These are phyloP conservation scores for Rhamnusium bicolor DNA, from an alignment of 2,888 invertebrate species.

Conservation along the genomic window DNA sequence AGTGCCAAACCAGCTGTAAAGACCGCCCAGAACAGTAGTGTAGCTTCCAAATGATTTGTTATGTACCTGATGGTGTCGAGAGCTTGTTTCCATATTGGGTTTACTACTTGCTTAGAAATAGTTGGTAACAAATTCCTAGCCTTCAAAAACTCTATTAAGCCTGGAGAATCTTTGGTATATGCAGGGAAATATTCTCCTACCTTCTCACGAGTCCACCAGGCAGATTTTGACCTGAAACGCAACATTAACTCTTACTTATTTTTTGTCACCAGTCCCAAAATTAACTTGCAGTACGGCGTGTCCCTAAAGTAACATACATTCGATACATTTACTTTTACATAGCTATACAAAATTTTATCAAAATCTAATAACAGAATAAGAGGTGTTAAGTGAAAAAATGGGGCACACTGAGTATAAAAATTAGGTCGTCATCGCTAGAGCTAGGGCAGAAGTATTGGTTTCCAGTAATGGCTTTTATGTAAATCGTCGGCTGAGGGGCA, in stretches of 20 bases:
- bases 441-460: too few species aligned
- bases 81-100: conserved; percentile 69
- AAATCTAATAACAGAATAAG: too few species aligned
- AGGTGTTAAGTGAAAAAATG: too few species aligned
- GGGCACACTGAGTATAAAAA: too few species aligned
- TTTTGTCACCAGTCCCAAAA: too few species aligned
- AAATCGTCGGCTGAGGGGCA: too few species aligned
- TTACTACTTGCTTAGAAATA: conserved; percentile 62
- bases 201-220: conserved; percentile 76
- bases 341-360: too few species aligned
- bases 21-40: conserved; percentile 74
- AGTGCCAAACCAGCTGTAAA: conserved; percentile 75
- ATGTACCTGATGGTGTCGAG: conserved; percentile 72
- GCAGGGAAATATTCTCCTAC: conserved; percentile 76
- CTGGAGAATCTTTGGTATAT: conserved; percentile 74
- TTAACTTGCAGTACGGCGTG: too few species aligned
- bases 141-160: conserved; percentile 75
- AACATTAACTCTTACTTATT: not conserved
- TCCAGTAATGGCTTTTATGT: too few species aligned
- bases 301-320: too few species aligned
- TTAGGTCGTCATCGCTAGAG: too few species aligned
- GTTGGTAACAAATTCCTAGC: conserved; percentile 74
- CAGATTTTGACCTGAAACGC: conserved; percentile 62
- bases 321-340: too few species aligned
- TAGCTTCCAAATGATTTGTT: conserved; percentile 72